Conservation (phyloP, 2,888 invertebrate genomes). For the Macaria notata region DNA sequence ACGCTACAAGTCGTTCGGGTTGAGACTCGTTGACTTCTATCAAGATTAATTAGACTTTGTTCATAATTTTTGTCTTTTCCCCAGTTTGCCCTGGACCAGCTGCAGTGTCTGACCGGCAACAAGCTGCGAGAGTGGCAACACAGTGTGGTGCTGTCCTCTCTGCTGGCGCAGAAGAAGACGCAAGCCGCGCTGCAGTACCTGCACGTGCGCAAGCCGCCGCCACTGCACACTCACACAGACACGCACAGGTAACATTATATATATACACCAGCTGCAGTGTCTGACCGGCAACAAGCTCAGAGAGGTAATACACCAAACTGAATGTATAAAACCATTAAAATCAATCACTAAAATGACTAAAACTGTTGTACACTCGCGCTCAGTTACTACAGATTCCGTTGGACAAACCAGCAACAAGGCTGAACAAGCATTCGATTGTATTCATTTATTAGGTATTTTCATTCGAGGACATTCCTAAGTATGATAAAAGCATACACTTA, state of each 20-base stretch:
- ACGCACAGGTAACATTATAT: too few species aligned
- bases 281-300: conserved; percentile 83
- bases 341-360: too few species aligned
- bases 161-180: conserved; percentile 86
- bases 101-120: conserved; percentile 84
- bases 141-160: conserved; percentile 84
- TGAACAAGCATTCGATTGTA: too few species aligned
- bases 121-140: conserved; percentile 88
- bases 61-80: not conserved
- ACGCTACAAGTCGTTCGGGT: too few species aligned
- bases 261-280: conserved; percentile 81
- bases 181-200: conserved; percentile 87
- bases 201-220: conserved; percentile 81
- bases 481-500: too few species aligned
- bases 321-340: too few species aligned
- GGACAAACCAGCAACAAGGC: too few species aligned
- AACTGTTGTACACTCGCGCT: too few species aligned
- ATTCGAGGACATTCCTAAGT: too few species aligned
- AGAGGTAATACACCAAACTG: conserved; percentile 38
- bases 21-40: too few species aligned
- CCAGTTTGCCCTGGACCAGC: conserved; percentile 85
- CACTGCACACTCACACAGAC: conserved; percentile 61
- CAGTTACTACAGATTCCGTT: too few species aligned
- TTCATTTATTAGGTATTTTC: too few species aligned
- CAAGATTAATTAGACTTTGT: not conserved